Conservation (phyloP, 2,797 vertebrate genomes). For the Poliocrania exsul region DNA sequence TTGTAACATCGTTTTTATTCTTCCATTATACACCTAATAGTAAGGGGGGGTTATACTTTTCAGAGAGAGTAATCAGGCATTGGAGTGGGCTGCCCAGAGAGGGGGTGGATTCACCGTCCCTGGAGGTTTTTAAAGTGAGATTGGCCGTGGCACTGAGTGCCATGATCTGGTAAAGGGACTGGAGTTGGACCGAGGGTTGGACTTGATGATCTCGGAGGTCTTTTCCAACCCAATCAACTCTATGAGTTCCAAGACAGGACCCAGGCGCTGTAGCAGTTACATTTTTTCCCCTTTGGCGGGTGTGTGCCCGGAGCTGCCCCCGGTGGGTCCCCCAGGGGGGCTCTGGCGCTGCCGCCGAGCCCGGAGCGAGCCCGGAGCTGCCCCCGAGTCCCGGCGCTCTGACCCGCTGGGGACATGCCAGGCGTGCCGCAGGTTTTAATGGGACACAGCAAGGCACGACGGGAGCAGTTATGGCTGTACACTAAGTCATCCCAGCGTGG, state of each 20-base stretch:
- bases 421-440: background rate
- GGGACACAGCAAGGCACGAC: background rate
- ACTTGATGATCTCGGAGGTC: too few relatives aligned
- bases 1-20: background rate
- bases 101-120: too few relatives aligned
- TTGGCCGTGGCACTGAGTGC: too few relatives aligned
- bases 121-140: too few relatives aligned
- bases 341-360: background rate
- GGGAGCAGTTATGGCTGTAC: background rate
- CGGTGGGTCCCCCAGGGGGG: slow-evolving; percentile 45
- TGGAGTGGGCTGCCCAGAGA: too few relatives aligned
- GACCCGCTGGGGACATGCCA: background rate
- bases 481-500: background rate
- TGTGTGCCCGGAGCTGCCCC: background rate
- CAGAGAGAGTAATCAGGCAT: too few relatives aligned
- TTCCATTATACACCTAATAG: background rate
- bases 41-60: too few relatives aligned
- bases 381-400: background rate
- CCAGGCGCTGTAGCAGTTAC: background rate
- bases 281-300: background rate
- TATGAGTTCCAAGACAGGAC: background rate
- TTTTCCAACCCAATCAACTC: too few relatives aligned
- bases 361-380: background rate
- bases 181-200: too few relatives aligned
- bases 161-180: too few relatives aligned